A percentile compares a stretch with the other conserved stretches of the same genome.
Evolutionary conservation across 2,797 vertebrate genomes (phyloP).

Genomic region (Octomys mimax): DNA sequence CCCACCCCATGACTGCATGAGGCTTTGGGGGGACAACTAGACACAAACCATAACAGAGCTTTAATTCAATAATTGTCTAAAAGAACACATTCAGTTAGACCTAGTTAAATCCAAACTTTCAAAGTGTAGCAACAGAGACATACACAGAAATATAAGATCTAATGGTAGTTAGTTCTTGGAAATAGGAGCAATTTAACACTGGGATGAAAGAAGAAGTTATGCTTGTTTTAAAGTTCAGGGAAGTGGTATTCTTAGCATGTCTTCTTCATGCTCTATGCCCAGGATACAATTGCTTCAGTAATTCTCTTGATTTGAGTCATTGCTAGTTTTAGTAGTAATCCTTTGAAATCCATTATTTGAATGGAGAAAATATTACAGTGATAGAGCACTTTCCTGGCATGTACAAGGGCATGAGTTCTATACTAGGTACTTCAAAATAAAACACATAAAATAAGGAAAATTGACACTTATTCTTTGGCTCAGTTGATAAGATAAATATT

Average conservation of each 20-base stretch:
- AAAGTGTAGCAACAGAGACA: not conserved
- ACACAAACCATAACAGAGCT: too few relatives aligned
- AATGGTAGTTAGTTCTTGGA: not conserved
- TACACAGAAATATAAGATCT: not conserved
- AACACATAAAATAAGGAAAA: not conserved
- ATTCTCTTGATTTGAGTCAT: not conserved
- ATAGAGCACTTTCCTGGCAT: not conserved
- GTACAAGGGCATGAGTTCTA: not conserved
- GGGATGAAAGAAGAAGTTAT: not conserved
- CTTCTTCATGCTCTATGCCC: not conserved
- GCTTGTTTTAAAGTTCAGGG: not conserved
- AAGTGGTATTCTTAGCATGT: not conserved
- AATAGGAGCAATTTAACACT: not conserved
- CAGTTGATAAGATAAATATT: not conserved
- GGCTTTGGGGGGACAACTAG: too few relatives aligned
- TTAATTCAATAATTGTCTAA: not conserved
- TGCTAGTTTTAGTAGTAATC: not conserved
- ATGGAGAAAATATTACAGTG: not conserved
- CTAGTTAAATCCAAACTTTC: not conserved
- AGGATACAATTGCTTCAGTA: not conserved
- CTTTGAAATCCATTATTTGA: not conserved
- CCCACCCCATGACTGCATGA: too few relatives aligned
- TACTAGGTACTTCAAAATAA: not conserved
- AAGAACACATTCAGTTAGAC: not conserved
- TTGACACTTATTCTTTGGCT: not conserved